Base-by-base conservation (phyloP, 2,888 invertebrate species). In the Hydraecia micacea region DNA sequence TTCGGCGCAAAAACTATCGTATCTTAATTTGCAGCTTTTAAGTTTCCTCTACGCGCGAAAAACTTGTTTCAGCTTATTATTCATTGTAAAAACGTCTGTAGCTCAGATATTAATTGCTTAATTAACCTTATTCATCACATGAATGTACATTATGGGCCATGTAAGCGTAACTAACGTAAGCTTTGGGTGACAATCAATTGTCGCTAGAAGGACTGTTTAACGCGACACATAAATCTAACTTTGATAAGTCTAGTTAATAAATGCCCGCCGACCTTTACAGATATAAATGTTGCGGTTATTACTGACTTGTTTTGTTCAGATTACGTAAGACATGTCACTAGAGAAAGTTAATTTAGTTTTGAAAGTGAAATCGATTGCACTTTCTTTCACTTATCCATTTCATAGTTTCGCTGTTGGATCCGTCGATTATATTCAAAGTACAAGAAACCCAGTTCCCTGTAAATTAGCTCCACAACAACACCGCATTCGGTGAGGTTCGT, bases 271-370 rank as follows among this genome's bases (percentile, higher is more conserved):
- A 96, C 96, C 96, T 97, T 96, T 96, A 89, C 90, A 93, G 93
- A 94, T 92, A 93, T 92, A 93, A 94, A 95, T 95, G 94, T 94
- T 93, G 93, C 91, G 93, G 94, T 95, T 95, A 95, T 95, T 95
- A 93, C 91, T 92, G 92, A 93, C 94, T 95, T 95, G 96, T 95
- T 95, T 96, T 94, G 94, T 94, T 92, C 91, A 93, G 91, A 95
- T 96, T 97, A 95, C 91, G 93, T 96, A 96, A 97, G 93, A 96
- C 96, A 94, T 97, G 96, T 96, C 97, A 96, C 93, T 95, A 94
- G 96, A 95, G 97, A 97, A 97, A 97, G 97, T 96, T 96, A 96
- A 96, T 96, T 96, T 96, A 96, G 96, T 96, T 96, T 96, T 97
- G 96, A 96, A 97, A 96, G 97, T 96, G 96, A 97, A 97, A 97